These are phyloP conservation scores for Phalloptychus januarius DNA, from an alignment of 2,797 vertebrate species.

Conservation along the genomic window DNA sequence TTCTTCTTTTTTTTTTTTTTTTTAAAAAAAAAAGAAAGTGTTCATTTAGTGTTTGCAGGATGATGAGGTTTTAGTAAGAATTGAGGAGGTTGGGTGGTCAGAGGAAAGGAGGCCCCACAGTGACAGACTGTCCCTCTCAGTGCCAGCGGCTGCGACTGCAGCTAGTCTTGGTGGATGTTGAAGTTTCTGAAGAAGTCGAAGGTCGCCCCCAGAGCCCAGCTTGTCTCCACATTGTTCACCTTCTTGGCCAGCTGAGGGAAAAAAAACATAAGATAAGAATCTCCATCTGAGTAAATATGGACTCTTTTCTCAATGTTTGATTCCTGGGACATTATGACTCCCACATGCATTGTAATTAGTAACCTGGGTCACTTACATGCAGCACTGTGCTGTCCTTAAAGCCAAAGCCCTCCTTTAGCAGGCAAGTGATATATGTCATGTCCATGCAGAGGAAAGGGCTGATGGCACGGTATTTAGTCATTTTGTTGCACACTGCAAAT, in stretches of 20 bases:
- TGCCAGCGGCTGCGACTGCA: conserved; percentile 64
- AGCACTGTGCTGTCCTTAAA: conserved; percentile 91
- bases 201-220: conserved; percentile 96
- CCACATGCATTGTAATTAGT: background rate
- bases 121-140: conserved; percentile 72
- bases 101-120: conserved; percentile 63
- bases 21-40: conserved; percentile 50
- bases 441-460: conserved; percentile 99
- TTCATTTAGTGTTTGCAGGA: conserved; percentile 67
- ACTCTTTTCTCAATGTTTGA: background rate
- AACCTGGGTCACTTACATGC: conserved; percentile 81
- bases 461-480: conserved; percentile 89
- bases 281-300: conserved; percentile 18
- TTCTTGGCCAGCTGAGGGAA: conserved; percentile 91
- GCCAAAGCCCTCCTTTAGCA: conserved; percentile 96
- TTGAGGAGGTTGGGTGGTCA: conserved; percentile 34
- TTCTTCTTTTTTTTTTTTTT: conserved; percentile 60
- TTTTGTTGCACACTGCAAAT: conserved; percentile 91
- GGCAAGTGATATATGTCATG: conserved; percentile 94
- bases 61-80: conserved; percentile 57
- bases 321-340: background rate
- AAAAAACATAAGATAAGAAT: conserved; percentile 40
- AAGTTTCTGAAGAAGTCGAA: conserved; percentile 94
- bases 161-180: conserved; percentile 83
- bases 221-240: conserved; percentile 97